Conservation (phyloP, 2,888 invertebrate species). For the Yponomeuta cagnagella region DNA sequence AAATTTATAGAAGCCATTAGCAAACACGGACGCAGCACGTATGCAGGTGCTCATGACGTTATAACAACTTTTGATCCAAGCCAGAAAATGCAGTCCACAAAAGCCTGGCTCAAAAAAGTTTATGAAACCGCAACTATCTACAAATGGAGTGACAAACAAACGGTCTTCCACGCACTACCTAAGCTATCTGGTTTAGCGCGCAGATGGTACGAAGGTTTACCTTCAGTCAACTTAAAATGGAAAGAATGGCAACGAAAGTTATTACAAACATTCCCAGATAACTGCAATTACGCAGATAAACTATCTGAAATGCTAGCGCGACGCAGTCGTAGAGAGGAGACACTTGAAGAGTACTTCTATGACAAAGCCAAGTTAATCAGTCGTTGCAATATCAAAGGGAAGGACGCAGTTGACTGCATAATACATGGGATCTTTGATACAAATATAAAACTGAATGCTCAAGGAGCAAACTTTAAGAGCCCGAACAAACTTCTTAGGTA, state of each 20-base stretch:
- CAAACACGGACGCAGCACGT: not conserved
- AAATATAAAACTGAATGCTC: conserved; percentile 21
- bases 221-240: conserved; percentile 14
- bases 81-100: conserved; percentile 12
- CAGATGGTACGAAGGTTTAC: conserved; percentile 17
- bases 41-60: conserved; percentile 14
- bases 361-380: conserved; percentile 21
- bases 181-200: conserved; percentile 15
- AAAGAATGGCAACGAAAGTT: conserved; percentile 14
- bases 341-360: conserved; percentile 18
- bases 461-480: conserved; percentile 10
- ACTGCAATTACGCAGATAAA: conserved; percentile 14
- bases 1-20: conserved; percentile 10
- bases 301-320: conserved; percentile 11
- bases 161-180: conserved; percentile 16
- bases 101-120: conserved; percentile 16
- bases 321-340: conserved; percentile 12
- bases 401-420: conserved; percentile 24
- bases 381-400: conserved; percentile 20
- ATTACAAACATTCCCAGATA: conserved; percentile 11
- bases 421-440: conserved; percentile 23
- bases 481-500: conserved; percentile 9
- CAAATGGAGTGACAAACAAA: conserved; percentile 17
- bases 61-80: conserved; percentile 17
- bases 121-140: conserved; percentile 16